These are phyloP conservation scores for Pseudoips prasinana DNA, from an alignment of 2,888 invertebrate genomes.

Conservation along the genomic window DNA sequence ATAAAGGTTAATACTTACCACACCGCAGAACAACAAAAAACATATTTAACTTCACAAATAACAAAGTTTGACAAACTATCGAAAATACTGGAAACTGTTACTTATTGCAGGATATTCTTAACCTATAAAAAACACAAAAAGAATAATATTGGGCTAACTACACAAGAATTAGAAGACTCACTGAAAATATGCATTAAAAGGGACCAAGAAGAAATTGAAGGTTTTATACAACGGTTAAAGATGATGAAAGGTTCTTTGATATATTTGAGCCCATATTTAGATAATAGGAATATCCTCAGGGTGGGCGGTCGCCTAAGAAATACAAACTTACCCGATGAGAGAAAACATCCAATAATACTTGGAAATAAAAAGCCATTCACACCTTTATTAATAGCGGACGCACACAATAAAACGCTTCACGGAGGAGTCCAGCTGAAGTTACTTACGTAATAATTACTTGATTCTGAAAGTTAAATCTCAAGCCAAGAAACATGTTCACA, in stretches of 20 bases:
- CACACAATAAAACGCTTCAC: not conserved
- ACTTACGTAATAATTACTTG: slow-evolving; percentile 1
- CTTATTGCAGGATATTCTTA: too few relatives aligned
- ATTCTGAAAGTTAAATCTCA: not conserved
- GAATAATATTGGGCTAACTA: not conserved
- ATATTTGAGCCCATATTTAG: slow-evolving; percentile 1
- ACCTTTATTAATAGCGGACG: not conserved
- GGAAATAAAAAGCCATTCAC: not conserved
- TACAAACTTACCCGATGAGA: not conserved
- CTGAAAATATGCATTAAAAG: not conserved
- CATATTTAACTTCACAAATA: not conserved
- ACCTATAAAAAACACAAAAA: not conserved
- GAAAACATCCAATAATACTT: not conserved
- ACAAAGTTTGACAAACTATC: not conserved
- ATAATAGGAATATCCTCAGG: slow-evolving; percentile 1
- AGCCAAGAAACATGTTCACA: not conserved
- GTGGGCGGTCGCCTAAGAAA: slow-evolving; percentile 2
- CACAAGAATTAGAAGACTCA: not conserved
- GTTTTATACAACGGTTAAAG: not conserved
- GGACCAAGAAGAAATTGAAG: not conserved
- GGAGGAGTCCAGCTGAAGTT: slow-evolving; percentile 2
- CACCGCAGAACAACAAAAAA: not conserved
- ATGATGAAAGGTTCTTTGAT: not conserved
- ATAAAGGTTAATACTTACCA: not conserved
- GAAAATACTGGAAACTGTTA: too few relatives aligned